phyloP scores from a whole-genome alignment of 2,113 vertebrate genomes.

The Myrmecobius fasciatus region DNA sequence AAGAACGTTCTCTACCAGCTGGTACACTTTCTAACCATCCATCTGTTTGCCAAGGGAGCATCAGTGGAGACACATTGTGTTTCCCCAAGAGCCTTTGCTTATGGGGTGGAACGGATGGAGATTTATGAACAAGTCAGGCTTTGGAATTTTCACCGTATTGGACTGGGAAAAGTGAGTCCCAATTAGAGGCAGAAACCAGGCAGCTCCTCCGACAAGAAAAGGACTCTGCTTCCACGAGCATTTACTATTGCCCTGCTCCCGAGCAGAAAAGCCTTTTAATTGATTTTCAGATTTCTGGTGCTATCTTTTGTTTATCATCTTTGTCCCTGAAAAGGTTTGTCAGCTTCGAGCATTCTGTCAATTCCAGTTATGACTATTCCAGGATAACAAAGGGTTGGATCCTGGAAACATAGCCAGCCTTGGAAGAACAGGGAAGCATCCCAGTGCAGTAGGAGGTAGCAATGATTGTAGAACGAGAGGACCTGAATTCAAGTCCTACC shows the following conservation, averaged over 20 bases:
- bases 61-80: conserved; percentile 6
- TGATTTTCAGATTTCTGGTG: neutral
- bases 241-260: conserved; percentile 8
- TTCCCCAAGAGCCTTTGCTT: conserved; percentile 20
- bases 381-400: neutral
- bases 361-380: neutral
- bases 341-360: neutral
- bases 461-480: neutral
- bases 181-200: conserved; percentile 37
- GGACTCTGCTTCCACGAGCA: conserved; percentile 5
- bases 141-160: conserved; percentile 49
- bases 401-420: neutral
- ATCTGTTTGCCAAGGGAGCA: neutral
- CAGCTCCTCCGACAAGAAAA: conserved; percentile 36
- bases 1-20: conserved; percentile 36
- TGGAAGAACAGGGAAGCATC: neutral
- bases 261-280: neutral
- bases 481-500: neutral
- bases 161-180: conserved; percentile 52
- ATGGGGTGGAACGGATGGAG: conserved; percentile 31
- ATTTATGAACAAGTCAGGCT: conserved; percentile 56
- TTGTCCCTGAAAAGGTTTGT: neutral
- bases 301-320: neutral
- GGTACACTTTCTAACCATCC: neutral
- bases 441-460: neutral